phyloP scores from a whole-genome alignment of 1,140 invertebrate genomes.

The Berghia stephanieae region DNA sequence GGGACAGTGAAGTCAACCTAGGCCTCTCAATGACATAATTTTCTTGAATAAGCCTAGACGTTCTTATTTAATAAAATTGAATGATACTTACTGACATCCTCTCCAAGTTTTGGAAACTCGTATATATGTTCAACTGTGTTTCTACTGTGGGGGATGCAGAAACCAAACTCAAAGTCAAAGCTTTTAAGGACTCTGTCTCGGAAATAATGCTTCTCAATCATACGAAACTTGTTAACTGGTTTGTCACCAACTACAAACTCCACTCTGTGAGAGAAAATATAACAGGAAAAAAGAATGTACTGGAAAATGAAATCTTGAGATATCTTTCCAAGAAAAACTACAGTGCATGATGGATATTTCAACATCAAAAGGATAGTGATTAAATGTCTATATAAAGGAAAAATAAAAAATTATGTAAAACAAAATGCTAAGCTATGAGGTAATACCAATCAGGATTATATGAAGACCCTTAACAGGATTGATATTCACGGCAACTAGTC shows the following conservation, averaged over 20 bases:
- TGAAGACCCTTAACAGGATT: not conserved
- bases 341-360: too few relatives aligned
- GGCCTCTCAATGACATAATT: too few relatives aligned
- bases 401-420: not conserved
- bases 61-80: too few relatives aligned
- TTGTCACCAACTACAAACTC: constrained; percentile 94
- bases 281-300: constrained; percentile 17
- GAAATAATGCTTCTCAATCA: constrained; percentile 99
- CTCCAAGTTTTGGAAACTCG: constrained; percentile 90
- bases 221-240: constrained; percentile 94
- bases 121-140: constrained; percentile 99
- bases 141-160: constrained; percentile 96
- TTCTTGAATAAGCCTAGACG: too few relatives aligned
- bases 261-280: constrained; percentile 73
- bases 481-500: too few relatives aligned
- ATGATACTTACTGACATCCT: constrained; percentile 85
- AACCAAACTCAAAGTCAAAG: constrained; percentile 99
- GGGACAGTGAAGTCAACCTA: too few relatives aligned
- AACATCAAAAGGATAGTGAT: not conserved
- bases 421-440: not conserved
- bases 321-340: too few relatives aligned
- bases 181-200: constrained; percentile 92
- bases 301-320: too few relatives aligned
- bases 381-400: not conserved
- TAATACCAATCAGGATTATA: not conserved